Evolutionary conservation across 2,113 vertebrate genomes (phyloP).

Genomic region (Hippocampus guttulatus): DNA sequence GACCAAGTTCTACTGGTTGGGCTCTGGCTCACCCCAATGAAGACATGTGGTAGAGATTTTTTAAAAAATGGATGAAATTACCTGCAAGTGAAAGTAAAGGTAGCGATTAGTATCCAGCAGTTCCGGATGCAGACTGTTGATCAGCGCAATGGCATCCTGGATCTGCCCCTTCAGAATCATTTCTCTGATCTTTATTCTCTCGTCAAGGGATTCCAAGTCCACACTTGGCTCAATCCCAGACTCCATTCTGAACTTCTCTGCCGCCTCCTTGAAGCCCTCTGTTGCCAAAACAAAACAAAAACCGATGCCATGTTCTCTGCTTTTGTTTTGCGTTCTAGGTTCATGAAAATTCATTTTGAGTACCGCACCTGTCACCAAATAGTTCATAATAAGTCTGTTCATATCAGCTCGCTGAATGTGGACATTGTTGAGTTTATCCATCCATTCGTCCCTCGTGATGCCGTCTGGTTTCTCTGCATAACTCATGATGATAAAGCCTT

Average conservation of each 20-base stretch:
- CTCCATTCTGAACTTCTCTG: conserved; percentile 96
- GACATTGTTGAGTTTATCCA: conserved; percentile 97
- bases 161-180: conserved; percentile 97
- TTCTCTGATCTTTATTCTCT: conserved; percentile 96
- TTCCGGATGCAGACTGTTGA: conserved; percentile 97
- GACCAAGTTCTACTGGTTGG: not conserved
- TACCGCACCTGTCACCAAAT: conserved; percentile 86
- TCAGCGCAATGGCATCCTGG: conserved; percentile 91
- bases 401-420: conserved; percentile 98
- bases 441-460: conserved; percentile 97
- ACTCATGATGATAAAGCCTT: conserved; percentile 79
- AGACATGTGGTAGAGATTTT: not conserved
- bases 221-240: conserved; percentile 96
- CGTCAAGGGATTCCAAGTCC: conserved; percentile 92
- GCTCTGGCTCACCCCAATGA: not conserved
- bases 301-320: not conserved
- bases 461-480: conserved; percentile 97
- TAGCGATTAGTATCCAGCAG: conserved; percentile 95
- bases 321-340: not conserved
- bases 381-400: conserved; percentile 99
- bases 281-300: conserved; percentile 28
- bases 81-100: conserved; percentile 97
- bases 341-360: not conserved
- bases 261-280: conserved; percentile 99
- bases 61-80: conserved; percentile 34